These are phyloP conservation scores for Puma concolor DNA, from an alignment of 2,113 vertebrate species.

Conservation along the genomic window DNA sequence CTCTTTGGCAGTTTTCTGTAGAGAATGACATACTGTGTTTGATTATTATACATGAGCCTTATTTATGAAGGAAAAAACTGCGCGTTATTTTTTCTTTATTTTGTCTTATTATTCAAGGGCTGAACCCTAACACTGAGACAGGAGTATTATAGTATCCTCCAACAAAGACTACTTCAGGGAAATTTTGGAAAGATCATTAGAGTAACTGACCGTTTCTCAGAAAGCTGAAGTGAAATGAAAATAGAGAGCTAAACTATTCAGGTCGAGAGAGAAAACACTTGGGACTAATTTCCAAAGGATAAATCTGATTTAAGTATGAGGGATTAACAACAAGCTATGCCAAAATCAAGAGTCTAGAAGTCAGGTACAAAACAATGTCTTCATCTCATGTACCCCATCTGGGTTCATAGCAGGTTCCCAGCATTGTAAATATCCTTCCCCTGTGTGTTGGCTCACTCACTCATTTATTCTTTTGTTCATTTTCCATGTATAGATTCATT, in stretches of 20 bases:
- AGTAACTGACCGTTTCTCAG: constrained; percentile 40
- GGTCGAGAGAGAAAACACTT: neutral
- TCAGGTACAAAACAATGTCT: neutral
- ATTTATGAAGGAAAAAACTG: constrained; percentile 28
- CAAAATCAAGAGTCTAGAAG: neutral
- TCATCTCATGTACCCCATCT: neutral
- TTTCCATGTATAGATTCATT: neutral
- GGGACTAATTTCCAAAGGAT: constrained; percentile 17
- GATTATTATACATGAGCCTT: constrained; percentile 34
- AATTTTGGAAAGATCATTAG: constrained; percentile 38
- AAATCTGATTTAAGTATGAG: neutral
- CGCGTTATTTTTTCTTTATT: neutral
- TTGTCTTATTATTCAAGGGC: constrained; percentile 46
- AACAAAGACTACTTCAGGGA: constrained; percentile 39
- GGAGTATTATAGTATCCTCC: constrained; percentile 24
- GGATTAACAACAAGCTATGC: neutral
- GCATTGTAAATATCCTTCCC: neutral
- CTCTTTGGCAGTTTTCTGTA: neutral
- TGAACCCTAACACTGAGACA: constrained; percentile 21
- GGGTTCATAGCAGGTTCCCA: neutral
- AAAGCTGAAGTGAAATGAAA: constrained; percentile 52
- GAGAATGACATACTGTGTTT: constrained; percentile 32
- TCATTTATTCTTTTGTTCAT: neutral
- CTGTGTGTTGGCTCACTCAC: neutral
- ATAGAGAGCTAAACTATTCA: constrained; percentile 27